Percentiles rank a stretch among this genome's conserved stretches.
Conservation (phyloP, 2,888 invertebrate genomes). For the Plutella xylostella region DNA sequence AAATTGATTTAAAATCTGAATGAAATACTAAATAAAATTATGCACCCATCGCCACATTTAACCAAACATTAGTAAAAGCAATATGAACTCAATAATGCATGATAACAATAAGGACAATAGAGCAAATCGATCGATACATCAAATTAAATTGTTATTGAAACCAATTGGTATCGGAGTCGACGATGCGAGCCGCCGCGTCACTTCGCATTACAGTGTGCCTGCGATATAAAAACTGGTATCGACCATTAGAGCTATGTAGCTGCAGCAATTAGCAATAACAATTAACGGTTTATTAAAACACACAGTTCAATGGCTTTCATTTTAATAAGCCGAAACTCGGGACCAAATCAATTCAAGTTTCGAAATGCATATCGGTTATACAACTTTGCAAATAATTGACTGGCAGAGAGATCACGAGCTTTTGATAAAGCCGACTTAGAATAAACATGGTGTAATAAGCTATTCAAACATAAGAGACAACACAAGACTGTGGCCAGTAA, state of each 20-base stretch:
- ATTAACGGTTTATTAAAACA: no score
- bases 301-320: neutral
- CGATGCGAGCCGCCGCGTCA: neutral
- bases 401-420: no score
- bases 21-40: neutral
- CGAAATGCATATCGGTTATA: no score
- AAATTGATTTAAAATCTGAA: neutral
- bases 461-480: neutral
- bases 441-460: neutral
- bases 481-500: conserved; percentile 5
- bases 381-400: no score
- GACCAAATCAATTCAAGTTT: no score
- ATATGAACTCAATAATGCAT: conserved; percentile 6
- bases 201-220: conserved; percentile 7
- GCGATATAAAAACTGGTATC: conserved; percentile 23
- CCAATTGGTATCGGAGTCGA: conserved; percentile 31
- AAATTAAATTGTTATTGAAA: conserved; percentile 48
- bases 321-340: neutral
- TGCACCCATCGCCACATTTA: no score
- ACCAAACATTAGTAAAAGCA: neutral
- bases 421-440: neutral
- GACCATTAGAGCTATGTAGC: conserved; percentile 9
- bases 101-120: conserved; percentile 14
- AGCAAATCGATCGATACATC: conserved; percentile 33
- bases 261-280: conserved; percentile 18